Evolutionary conservation across 2,113 vertebrate species (phyloP).

Genomic region (Ceyx margarethae): DNA sequence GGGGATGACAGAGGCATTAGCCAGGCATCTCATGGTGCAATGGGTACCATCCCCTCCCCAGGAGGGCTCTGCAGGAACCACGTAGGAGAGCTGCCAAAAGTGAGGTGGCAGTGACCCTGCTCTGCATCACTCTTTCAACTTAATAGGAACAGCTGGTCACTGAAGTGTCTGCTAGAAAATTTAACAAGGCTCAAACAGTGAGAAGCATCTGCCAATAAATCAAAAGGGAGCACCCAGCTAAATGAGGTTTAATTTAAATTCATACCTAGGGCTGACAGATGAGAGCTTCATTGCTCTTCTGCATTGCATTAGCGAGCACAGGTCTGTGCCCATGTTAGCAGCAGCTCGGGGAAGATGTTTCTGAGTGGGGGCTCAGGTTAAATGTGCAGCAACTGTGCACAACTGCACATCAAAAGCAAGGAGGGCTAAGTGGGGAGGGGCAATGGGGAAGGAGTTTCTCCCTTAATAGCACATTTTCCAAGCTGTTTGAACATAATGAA

Average conservation of each 20-base stretch:
- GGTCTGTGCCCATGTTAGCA: neutral
- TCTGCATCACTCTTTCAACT: slow-evolving; percentile 46
- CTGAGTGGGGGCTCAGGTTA: neutral
- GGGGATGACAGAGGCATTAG: neutral
- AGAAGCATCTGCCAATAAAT: slow-evolving; percentile 74
- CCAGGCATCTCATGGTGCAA: neutral
- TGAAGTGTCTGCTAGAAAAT: slow-evolving; percentile 75
- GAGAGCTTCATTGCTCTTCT: slow-evolving; percentile 29
- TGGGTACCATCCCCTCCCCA: neutral
- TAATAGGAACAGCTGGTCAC: slow-evolving; percentile 80
- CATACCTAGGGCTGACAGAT: slow-evolving; percentile 40
- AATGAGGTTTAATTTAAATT: slow-evolving; percentile 75
- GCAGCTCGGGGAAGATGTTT: neutral
- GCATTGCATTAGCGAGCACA: neutral
- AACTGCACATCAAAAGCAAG: neutral
- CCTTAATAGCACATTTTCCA: neutral
- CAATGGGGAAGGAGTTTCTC: neutral
- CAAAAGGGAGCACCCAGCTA: slow-evolving; percentile 66
- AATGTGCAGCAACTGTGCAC: rapidly evolving
- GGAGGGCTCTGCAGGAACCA: slow-evolving; percentile 10
- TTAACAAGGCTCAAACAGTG: slow-evolving; percentile 75
- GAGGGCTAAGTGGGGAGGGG: neutral
- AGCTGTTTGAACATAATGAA: neutral
- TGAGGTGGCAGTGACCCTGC: slow-evolving; percentile 52
- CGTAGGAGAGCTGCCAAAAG: slow-evolving; percentile 8